Evolutionary conservation across 2,113 vertebrate genomes (phyloP).

Genomic region (Thymallus thymallus): DNA sequence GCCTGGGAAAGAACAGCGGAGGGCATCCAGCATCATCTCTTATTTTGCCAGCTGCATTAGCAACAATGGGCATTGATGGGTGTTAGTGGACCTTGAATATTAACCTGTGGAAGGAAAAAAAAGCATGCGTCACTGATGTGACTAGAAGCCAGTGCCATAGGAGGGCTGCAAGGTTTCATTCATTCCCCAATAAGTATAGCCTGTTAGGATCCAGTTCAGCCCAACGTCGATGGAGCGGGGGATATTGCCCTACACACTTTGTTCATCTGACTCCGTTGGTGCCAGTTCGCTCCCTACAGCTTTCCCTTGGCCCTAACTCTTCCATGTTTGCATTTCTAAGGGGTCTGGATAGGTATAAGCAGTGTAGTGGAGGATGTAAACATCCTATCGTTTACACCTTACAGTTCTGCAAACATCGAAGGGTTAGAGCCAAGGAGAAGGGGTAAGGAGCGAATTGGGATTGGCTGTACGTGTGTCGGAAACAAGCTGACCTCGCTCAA

Average conservation of each 20-base stretch:
- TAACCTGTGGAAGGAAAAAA: background rate
- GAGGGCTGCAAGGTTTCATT: slow-evolving; percentile 14
- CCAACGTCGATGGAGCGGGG: slow-evolving; percentile 1
- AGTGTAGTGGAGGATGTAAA: background rate
- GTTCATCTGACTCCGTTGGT: background rate
- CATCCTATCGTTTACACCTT: background rate
- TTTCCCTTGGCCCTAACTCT: too few species aligned
- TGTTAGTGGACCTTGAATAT: slow-evolving; percentile 16
- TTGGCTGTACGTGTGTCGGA: slow-evolving; percentile 1
- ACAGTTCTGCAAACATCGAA: too few species aligned
- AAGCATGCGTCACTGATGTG: slow-evolving; percentile 6
- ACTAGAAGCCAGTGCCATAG: slow-evolving; percentile 2
- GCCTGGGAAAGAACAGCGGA: slow-evolving; percentile 5
- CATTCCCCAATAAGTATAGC: background rate
- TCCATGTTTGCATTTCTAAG: too few species aligned
- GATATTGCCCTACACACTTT: slow-evolving; percentile 8
- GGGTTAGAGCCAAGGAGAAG: too few species aligned
- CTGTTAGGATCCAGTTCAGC: slow-evolving; percentile 18
- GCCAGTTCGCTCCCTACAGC: background rate
- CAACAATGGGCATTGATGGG: slow-evolving; percentile 8
- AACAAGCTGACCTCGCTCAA: slow-evolving; percentile 37
- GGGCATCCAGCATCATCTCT: background rate
- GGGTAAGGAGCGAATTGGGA: too few species aligned
- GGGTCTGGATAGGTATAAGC: background rate
- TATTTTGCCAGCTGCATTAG: slow-evolving; percentile 5